Conservation (phyloP, 2,888 invertebrate genomes). For the Hirudinaria manillensis region DNA sequence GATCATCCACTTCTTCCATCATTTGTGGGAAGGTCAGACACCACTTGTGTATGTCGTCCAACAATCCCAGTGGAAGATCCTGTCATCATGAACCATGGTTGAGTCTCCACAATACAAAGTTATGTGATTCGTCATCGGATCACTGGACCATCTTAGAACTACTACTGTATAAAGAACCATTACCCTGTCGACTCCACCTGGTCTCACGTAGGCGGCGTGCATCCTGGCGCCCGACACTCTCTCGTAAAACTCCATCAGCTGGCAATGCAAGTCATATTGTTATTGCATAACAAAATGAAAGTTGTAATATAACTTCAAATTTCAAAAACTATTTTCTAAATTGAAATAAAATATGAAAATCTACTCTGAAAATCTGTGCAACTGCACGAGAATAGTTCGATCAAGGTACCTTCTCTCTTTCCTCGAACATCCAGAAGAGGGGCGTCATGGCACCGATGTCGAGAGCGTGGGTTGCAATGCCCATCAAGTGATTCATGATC, state of each 20-base stretch:
- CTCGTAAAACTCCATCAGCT: conserved; percentile 96
- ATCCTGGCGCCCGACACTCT: conserved; percentile 94
- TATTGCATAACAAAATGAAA: no score
- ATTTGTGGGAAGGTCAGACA: conserved; percentile 75
- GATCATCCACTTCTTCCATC: conserved; percentile 93
- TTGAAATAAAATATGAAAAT: background rate
- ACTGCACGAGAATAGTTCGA: background rate
- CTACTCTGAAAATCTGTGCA: background rate
- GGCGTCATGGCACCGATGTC: conserved; percentile 96
- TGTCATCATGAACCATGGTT: no score
- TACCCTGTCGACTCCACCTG: conserved; percentile 79
- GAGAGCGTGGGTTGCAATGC: conserved; percentile 87
- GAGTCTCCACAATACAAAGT: no score
- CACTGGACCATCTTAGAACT: no score
- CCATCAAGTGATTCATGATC: conserved; percentile 94
- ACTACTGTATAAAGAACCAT: no score
- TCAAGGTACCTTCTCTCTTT: conserved; percentile 71
- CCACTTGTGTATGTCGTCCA: conserved; percentile 96
- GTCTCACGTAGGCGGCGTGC: conserved; percentile 96
- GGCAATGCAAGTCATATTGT: conserved; percentile 14
- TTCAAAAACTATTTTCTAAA: background rate
- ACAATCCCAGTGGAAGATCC: conserved; percentile 88
- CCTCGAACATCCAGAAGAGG: conserved; percentile 98
- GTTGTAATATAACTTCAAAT: background rate
- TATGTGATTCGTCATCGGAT: no score